These are phyloP conservation scores for Sapajus apella DNA, from an alignment of 2,113 vertebrate genomes.

Conservation along the genomic window DNA sequence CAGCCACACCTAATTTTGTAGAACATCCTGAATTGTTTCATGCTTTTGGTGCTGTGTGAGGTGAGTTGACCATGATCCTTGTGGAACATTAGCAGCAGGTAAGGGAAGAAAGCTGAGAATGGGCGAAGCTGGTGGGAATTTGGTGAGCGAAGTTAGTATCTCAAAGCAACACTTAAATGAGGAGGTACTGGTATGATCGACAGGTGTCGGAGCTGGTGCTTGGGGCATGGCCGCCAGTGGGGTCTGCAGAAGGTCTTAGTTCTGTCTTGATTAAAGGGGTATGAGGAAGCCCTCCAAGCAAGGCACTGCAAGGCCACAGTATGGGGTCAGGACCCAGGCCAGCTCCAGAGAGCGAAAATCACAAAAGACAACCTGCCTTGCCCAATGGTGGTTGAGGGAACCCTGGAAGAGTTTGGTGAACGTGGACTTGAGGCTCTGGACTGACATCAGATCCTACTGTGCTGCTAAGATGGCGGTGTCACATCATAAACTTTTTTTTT, in stretches of 20 bases:
- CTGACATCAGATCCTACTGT: neutral
- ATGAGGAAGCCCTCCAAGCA: neutral
- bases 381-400: neutral
- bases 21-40: fast-evolving
- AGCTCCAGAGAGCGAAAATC: neutral
- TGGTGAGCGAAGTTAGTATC: neutral
- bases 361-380: neutral
- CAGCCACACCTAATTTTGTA: fast-evolving
- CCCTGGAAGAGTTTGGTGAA: too few relatives aligned
- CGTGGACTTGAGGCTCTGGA: neutral
- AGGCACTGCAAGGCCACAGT: neutral
- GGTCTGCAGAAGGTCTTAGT: neutral
- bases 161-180: neutral
- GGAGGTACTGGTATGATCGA: neutral
- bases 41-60: neutral
- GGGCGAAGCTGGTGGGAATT: neutral
- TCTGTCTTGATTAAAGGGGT: neutral
- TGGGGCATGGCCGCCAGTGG: neutral
- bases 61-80: neutral
- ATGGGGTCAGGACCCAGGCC: neutral
- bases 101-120: neutral
- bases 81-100: too few relatives aligned
- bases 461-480: neutral
- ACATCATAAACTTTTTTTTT: too few relatives aligned
- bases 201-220: neutral